Conservation (phyloP, 2,113 vertebrate genomes). For the Eira barbara region DNA sequence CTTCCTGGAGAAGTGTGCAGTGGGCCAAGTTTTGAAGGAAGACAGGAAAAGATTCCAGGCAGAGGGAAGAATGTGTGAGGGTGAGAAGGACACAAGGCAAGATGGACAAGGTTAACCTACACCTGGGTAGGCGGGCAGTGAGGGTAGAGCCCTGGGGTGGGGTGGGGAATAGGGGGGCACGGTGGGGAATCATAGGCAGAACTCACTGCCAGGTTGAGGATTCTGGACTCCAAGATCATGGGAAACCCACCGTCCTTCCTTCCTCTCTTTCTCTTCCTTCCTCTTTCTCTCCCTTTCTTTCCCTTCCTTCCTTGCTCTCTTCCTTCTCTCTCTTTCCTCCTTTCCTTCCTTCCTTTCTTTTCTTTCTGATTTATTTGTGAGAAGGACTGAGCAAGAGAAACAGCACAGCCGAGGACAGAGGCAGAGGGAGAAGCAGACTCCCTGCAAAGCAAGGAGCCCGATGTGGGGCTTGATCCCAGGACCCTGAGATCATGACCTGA, state of each 20-base stretch:
- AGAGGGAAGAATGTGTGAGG: background rate
- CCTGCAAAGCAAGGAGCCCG: background rate
- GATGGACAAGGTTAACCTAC: background rate
- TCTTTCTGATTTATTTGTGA: background rate
- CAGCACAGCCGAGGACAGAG: background rate
- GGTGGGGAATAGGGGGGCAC: background rate
- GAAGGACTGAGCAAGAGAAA: background rate
- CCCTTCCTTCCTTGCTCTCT: no score
- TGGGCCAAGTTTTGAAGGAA: background rate
- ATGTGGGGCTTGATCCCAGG: background rate
- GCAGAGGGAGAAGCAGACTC: background rate
- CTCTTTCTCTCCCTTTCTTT: no score
- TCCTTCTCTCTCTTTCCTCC: background rate
- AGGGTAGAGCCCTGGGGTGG: no score
- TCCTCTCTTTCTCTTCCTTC: no score
- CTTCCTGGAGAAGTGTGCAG: background rate
- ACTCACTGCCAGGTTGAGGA: background rate
- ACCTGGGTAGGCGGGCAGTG: background rate
- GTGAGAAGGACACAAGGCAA: background rate
- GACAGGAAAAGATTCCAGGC: background rate
- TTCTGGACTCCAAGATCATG: background rate
- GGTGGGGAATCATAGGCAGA: background rate
- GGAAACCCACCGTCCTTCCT: background rate
- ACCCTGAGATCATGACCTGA: background rate
- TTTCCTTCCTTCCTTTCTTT: background rate